Percentiles rank a stretch among this genome's conserved stretches.
phyloP scores from a whole-genome alignment of 2,797 vertebrate genomes.

The Pseudocheirus occidentalis region DNA sequence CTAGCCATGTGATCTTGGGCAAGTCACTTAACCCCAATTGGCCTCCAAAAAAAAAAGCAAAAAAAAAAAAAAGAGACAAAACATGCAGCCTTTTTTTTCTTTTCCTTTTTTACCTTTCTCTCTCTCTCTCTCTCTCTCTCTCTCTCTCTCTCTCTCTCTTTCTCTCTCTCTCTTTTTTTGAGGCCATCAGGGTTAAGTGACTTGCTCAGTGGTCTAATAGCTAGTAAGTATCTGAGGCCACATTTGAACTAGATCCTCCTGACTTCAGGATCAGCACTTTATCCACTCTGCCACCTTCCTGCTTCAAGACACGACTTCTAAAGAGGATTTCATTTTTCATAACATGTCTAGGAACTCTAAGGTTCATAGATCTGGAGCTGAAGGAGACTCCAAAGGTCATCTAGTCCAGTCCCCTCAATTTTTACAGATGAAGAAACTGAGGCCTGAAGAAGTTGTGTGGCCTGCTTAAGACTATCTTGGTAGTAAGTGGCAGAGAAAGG shows the following conservation, averaged over 20 bases:
- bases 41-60: too few relatives aligned
- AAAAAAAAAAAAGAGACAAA: neutral
- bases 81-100: accelerated
- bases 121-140: too few relatives aligned
- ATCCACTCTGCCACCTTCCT: too few relatives aligned
- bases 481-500: neutral
- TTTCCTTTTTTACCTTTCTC: neutral
- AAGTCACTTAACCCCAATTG: too few relatives aligned
- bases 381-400: neutral
- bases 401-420: neutral
- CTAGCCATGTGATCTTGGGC: too few relatives aligned
- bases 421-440: too few relatives aligned
- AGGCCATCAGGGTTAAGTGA: neutral
- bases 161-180: too few relatives aligned
- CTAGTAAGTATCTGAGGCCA: neutral
- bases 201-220: neutral
- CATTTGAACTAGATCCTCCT: neutral
- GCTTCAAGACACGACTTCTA: neutral
- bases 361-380: neutral
- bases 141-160: too few relatives aligned
- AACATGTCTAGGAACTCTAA: neutral
- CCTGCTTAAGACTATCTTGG: slow-evolving; percentile 37
- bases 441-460: neutral
- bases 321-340: neutral
- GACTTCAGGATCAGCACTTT: too few relatives aligned